Base-by-base conservation (phyloP, 2,113 vertebrate species). In the Saccopteryx leptura region DNA sequence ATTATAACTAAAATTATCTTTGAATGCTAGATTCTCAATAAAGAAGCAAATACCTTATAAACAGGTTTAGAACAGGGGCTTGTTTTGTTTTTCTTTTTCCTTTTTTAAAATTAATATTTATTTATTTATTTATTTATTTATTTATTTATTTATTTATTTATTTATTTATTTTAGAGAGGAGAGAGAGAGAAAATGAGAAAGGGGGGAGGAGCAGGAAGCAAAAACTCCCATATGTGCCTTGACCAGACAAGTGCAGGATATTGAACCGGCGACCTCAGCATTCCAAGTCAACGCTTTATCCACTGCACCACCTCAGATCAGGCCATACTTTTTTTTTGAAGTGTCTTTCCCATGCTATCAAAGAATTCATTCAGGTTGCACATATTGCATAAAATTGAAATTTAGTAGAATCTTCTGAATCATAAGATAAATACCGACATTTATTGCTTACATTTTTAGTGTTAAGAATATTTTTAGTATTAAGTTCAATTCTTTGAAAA, bases 401-500 rank as follows among this genome's bases (percentile, higher is more conserved):
- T 95, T 85, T 78, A 60, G 61, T 33, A 82, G 39, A 94, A 18
- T 26, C 2, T 46, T 94, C 8, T 95, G 23, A 92, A 50, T 72
- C 19, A 75, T 61, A 86, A 61, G 28, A 46, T 72, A 88, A 90
- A 68, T 72, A 82, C 12, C 33, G 31, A 61, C 8, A 1, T 68
- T 54, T 79, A 7, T 69, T 50, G 52, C 81, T 93, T 76, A 61
- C 39, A 54, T 17, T 72, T 92, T 46, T 33, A 63, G 0, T 60
- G 5, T 54, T 56, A 48, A 68, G 54, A 46, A 10, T 31, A 65
- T 75, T 66, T 86, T 86, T 50, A 33, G 9, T 52, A 88, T 56
- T 94, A 92, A 78, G 1, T 52, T 26, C 69, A 75, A 79, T 66
- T 56, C 24, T 80, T 69, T 94, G 66, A 91, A 96, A 79, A 56